phyloP scores from a whole-genome alignment of 2,797 vertebrate genomes.

The Clamator glandarius region DNA sequence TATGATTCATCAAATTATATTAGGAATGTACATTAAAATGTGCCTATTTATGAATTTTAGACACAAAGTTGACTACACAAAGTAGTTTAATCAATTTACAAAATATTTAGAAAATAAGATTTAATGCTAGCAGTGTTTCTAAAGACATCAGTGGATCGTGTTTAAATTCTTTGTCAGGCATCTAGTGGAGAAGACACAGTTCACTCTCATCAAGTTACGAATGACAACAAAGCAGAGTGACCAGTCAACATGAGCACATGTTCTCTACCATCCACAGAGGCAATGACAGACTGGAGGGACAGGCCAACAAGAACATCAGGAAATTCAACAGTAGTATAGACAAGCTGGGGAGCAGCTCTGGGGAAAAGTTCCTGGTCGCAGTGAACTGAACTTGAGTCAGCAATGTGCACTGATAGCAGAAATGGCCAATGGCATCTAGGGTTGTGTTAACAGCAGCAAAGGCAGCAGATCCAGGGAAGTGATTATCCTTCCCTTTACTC shows the following conservation, averaged over 20 bases:
- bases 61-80: not conserved
- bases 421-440: not conserved
- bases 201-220: not conserved
- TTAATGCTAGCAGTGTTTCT: not conserved
- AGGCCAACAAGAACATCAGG: not conserved
- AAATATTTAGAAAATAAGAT: not conserved
- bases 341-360: rapidly evolving
- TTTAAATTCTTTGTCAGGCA: not conserved
- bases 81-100: not conserved
- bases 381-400: not conserved
- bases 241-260: not conserved
- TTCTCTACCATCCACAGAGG: not conserved
- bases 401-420: not conserved
- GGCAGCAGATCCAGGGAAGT: not conserved
- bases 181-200: not conserved
- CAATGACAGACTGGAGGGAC: rapidly evolving
- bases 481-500: not conserved
- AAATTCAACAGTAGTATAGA: not conserved
- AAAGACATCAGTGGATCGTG: not conserved
- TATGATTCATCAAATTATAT: constrained; percentile 6
- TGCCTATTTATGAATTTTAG: not conserved
- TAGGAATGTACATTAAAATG: not conserved
- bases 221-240: not conserved
- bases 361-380: not conserved
- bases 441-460: not conserved